phyloP scores from a whole-genome alignment of 2,113 vertebrate genomes.

The Alouatta palliata region DNA sequence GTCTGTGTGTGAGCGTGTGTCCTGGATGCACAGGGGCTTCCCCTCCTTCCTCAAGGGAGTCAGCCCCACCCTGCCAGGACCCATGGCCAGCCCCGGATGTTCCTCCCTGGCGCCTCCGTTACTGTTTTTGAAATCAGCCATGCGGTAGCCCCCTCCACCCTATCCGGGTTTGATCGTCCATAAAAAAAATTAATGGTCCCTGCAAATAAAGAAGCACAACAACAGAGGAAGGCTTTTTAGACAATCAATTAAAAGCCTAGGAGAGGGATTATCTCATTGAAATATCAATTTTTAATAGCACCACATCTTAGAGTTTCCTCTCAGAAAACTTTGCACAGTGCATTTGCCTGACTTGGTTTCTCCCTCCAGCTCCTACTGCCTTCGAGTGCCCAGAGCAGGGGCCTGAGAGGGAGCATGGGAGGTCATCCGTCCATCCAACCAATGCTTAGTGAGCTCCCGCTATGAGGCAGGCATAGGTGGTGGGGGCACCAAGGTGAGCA shows the following conservation, averaged over 20 bases:
- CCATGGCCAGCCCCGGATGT: not conserved
- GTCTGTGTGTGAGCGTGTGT: not conserved
- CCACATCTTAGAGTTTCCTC: constrained; percentile 76
- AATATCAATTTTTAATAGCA: constrained; percentile 86
- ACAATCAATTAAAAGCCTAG: constrained; percentile 86
- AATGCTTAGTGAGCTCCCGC: not conserved
- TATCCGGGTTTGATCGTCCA: constrained; percentile 57
- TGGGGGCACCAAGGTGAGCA: not conserved
- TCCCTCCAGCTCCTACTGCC: not conserved
- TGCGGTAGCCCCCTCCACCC: not conserved
- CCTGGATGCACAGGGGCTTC: not conserved
- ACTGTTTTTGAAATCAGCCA: not conserved
- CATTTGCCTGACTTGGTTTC: not conserved
- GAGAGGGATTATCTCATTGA: constrained; percentile 82
- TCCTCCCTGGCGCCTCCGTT: not conserved
- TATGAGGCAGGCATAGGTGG: not conserved
- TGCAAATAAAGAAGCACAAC: constrained; percentile 75
- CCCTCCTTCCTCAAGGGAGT: not conserved
- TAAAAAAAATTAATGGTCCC: constrained; percentile 80
- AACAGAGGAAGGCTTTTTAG: constrained; percentile 80
- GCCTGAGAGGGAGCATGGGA: not conserved
- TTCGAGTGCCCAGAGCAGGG: not conserved
- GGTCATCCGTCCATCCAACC: not conserved
- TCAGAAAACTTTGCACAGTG: constrained; percentile 60
- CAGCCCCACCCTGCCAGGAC: not conserved